Conservation (phyloP, 2,797 vertebrate species). For the Diplodus puntazzo region DNA sequence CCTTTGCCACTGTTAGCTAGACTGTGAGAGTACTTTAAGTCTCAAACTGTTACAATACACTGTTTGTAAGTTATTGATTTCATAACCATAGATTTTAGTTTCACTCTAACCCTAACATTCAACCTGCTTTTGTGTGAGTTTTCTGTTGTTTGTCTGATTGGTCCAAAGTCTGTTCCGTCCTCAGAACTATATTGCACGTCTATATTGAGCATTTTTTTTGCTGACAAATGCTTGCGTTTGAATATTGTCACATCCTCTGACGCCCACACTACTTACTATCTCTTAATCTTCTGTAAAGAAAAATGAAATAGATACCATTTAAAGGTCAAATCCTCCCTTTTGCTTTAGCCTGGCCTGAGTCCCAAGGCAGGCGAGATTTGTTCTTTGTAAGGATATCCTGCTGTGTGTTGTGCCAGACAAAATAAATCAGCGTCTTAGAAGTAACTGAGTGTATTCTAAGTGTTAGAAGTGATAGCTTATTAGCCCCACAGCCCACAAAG, state of each 20-base stretch:
- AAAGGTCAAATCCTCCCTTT: constrained; percentile 38
- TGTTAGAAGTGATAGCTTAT: constrained; percentile 47
- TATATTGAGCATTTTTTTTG: background rate
- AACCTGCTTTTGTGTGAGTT: background rate
- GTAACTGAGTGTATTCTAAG: constrained; percentile 32
- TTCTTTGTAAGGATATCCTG: constrained; percentile 26
- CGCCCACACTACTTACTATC: background rate
- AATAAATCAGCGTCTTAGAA: constrained; percentile 38
- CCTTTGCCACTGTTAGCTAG: constrained; percentile 14
- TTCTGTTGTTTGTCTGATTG: background rate
- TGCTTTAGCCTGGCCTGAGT: constrained; percentile 8
- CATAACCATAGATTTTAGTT: background rate
- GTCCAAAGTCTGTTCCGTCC: background rate
- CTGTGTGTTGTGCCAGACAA: constrained; percentile 35
- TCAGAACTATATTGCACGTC: background rate
- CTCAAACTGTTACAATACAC: background rate
- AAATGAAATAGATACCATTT: constrained; percentile 49
- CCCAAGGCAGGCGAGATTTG: constrained; percentile 27
- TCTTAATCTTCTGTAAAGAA: constrained; percentile 12
- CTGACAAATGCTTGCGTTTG: constrained; percentile 4
- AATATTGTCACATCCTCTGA: constrained; percentile 21
- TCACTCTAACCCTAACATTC: too few species aligned
- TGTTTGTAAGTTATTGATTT: background rate
- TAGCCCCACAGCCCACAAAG: constrained; percentile 39
- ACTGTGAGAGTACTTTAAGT: constrained; percentile 16